These are phyloP conservation scores for Cassiopea andromeda DNA, from an alignment of 30 jellyfish, hydroid and myxozoan species.

Conservation along the genomic window DNA sequence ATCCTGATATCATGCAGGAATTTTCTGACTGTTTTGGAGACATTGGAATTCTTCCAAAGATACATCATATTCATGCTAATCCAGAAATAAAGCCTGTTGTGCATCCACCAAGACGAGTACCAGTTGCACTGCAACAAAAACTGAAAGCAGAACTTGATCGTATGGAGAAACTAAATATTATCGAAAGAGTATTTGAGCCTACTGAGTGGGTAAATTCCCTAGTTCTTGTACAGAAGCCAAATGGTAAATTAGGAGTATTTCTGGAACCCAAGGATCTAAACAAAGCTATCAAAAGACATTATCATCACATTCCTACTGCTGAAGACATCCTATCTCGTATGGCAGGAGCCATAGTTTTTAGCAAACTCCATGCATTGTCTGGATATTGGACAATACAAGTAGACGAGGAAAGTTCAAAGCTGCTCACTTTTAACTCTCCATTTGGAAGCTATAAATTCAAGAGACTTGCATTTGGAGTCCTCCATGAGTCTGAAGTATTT, in stretches of 20 bases:
- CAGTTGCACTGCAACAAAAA: conserved; percentile 6
- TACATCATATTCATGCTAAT: neutral
- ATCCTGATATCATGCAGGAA: neutral
- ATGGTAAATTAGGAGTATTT: no score
- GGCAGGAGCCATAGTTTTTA: no score
- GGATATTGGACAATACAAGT: no score
- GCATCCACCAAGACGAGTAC: conserved; percentile 18
- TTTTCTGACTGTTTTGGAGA: neutral
- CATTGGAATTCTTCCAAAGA: neutral
- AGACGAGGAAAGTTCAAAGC: no score
- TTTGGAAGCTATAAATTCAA: conserved; percentile 39
- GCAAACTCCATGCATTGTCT: no score
- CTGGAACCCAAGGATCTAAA: no score
- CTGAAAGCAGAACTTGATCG: conserved; percentile 8
- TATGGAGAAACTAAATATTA: conserved; percentile 12
- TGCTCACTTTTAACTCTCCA: conserved; percentile 36
- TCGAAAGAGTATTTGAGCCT: conserved; percentile 14
- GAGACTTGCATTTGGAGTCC: conserved; percentile 48
- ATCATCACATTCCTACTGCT: no score
- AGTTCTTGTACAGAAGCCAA: neutral
- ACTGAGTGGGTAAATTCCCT: conserved; percentile 9
- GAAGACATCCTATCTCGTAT: no score
- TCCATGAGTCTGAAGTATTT: conserved; percentile 8
- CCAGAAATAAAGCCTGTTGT: neutral
- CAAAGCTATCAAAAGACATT: no score